phyloP scores from a whole-genome alignment of 2,113 vertebrate genomes.

The Carlito syrichta region DNA sequence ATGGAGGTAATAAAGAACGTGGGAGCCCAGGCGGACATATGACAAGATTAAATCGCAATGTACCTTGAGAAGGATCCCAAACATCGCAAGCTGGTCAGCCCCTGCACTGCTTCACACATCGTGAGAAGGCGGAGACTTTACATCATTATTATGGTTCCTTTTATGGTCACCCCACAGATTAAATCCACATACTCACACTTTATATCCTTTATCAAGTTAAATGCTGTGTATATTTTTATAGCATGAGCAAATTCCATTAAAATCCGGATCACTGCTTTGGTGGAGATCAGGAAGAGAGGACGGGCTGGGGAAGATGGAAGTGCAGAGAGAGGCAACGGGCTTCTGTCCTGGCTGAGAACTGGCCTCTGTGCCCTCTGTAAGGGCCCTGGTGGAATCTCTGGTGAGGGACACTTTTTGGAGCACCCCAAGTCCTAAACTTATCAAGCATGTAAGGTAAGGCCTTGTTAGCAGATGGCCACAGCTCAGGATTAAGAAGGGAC shows the following conservation, averaged over 20 bases:
- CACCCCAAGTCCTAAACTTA: neutral
- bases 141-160: neutral
- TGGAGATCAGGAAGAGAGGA: neutral
- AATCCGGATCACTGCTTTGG: constrained; percentile 9
- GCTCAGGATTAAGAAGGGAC: neutral
- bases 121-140: neutral
- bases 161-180: neutral
- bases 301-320: neutral
- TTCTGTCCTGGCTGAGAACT: neutral
- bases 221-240: constrained; percentile 6
- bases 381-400: neutral
- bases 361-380: neutral
- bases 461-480: neutral
- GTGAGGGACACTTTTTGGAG: neutral
- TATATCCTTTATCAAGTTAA: constrained; percentile 17
- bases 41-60: neutral
- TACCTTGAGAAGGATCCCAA: neutral
- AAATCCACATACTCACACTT: neutral
- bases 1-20: neutral
- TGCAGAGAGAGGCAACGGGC: neutral
- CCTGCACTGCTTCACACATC: neutral
- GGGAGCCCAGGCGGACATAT: neutral
- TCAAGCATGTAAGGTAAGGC: fast-evolving
- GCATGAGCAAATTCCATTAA: neutral
- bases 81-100: fast-evolving